Percentiles rank a stretch among this genome's conserved stretches.
phyloP scores from a whole-genome alignment of 2,888 invertebrate genomes.

The Epinotia nisella region DNA sequence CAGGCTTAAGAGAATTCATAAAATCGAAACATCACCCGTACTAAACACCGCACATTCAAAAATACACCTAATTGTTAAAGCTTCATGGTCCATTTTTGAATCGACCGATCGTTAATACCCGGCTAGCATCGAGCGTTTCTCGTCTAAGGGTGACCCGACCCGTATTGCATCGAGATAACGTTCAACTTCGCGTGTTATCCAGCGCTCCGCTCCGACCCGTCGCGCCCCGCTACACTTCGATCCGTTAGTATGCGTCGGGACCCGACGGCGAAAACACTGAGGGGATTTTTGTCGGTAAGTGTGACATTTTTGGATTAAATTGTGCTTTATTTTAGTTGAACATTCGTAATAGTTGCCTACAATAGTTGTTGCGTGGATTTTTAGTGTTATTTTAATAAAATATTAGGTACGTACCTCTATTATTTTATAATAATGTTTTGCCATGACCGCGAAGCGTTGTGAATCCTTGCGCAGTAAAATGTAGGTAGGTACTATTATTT shows the following conservation, averaged over 20 bases:
- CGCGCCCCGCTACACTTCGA: slow-evolving; percentile 36
- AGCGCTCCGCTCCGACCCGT: slow-evolving; percentile 29
- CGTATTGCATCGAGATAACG: neutral
- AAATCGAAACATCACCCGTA: neutral
- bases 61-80: neutral
- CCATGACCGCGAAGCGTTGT: neutral
- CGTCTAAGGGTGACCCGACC: neutral
- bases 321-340: neutral
- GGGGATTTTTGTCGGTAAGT: slow-evolving; percentile 16
- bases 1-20: neutral
- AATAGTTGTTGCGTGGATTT: neutral
- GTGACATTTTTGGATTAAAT: neutral
- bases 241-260: slow-evolving; percentile 34
- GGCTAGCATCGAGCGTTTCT: neutral
- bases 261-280: neutral
- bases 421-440: neutral
- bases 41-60: neutral
- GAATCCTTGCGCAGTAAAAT: neutral
- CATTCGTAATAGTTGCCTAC: neutral
- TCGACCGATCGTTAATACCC: neutral
- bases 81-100: neutral
- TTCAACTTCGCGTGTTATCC: neutral
- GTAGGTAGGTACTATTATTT: no score
- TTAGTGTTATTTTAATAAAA: no score
- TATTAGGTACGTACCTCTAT: no score